Conservation (phyloP, 2,113 vertebrate genomes). For the Oceanodroma tethys region DNA sequence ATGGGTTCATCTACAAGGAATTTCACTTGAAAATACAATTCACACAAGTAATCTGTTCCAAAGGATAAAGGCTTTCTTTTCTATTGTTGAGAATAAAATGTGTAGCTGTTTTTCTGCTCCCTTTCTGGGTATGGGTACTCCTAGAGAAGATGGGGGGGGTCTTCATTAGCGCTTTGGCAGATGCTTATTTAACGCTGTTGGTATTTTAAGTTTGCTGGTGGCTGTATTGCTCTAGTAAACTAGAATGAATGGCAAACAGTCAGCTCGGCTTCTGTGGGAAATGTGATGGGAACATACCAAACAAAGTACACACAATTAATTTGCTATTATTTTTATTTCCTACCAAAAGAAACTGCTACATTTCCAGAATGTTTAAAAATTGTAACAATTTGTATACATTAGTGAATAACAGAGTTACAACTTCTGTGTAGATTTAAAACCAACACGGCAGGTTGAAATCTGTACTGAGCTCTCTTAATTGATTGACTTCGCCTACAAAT, state of each 20-base stretch:
- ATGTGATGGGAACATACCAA: background rate
- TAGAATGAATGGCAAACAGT: rapidly evolving
- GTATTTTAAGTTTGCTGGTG: background rate
- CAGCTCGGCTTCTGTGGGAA: background rate
- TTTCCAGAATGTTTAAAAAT: conserved; percentile 26
- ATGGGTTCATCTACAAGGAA: background rate
- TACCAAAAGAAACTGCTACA: conserved; percentile 35
- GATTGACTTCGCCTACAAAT: background rate
- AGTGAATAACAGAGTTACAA: conserved; percentile 1
- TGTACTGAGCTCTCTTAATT: background rate
- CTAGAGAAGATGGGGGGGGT: background rate
- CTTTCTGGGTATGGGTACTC: background rate
- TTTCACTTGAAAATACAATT: background rate
- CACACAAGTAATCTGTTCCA: background rate
- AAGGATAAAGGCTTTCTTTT: background rate
- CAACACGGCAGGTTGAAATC: background rate
- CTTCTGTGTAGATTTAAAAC: conserved; percentile 18
- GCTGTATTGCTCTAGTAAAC: background rate
- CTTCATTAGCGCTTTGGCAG: background rate
- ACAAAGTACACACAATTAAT: background rate
- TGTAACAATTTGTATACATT: background rate
- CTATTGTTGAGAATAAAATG: background rate
- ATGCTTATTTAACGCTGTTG: background rate
- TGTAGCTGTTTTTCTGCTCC: background rate
- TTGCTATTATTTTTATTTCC: conserved; percentile 42